A percentile compares a stretch with the other conserved stretches of the same genome.
Evolutionary conservation across 1,140 invertebrate genomes (phyloP).

Genomic region (Scaptomyza pallida): DNA sequence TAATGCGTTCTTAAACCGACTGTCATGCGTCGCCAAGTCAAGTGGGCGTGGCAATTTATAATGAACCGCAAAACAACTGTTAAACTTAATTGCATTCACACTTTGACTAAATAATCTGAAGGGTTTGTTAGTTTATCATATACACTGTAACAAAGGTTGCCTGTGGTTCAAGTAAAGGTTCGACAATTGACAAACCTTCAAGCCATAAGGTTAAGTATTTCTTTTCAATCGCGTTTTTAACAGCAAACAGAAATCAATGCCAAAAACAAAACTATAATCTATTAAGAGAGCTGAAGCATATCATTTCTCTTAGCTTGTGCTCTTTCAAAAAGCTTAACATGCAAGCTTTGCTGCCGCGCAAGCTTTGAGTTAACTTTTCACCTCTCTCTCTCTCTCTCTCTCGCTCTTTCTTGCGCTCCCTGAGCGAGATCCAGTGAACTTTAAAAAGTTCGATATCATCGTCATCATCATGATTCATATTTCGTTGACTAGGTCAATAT

Average conservation of each 20-base stretch:
- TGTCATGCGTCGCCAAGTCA: no score
- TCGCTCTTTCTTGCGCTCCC: background rate
- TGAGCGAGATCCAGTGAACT: conserved; percentile 14
- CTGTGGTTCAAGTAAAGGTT: conserved; percentile 3
- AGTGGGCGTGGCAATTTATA: background rate
- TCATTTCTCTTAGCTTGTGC: conserved; percentile 12
- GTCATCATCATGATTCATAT: conserved; percentile 40
- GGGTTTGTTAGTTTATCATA: background rate
- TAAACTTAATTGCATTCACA: conserved; percentile 1
- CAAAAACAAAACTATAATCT: conserved; percentile 17
- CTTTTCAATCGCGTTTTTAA: conserved; percentile 30
- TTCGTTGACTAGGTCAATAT: conserved; percentile 77
- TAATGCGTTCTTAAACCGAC: conserved; percentile 10
- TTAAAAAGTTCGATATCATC: conserved; percentile 15
- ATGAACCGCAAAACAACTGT: conserved; percentile 11
- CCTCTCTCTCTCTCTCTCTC: background rate
- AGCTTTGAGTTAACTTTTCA: conserved; percentile 5
- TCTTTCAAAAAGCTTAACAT: conserved; percentile 6
- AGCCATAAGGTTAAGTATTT: conserved; percentile 45
- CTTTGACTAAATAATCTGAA: background rate
- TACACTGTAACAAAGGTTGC: background rate
- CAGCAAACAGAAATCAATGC: conserved; percentile 50
- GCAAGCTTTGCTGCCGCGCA: background rate
- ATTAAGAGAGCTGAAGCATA: conserved; percentile 7
- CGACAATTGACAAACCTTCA: conserved; percentile 44